Base-by-base conservation (phyloP, 2,888 invertebrate genomes). In the Aethes cnicana region DNA sequence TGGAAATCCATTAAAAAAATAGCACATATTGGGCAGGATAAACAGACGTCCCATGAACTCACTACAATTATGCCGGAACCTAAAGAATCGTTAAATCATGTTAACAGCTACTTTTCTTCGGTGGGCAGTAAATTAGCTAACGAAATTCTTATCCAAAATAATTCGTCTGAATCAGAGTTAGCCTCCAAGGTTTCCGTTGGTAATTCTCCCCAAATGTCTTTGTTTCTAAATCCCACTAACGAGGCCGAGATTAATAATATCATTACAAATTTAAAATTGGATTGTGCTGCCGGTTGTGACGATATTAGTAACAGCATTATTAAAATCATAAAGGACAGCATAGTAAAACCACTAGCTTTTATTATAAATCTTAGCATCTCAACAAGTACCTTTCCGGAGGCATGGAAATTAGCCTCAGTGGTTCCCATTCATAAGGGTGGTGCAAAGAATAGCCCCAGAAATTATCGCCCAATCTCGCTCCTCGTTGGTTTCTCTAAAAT, bases 191-290 rank as follows among this genome's bases (percentile, higher is more conserved):
- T 55, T 1, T 1, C 11, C 0, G 8, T 8, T 7, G 5, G 12
- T 2, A 11, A 12, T 1, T 11, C 39, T 0, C 32, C 23, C 1
- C 2, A 26, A 1, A 8, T 37, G 3, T 61, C 58, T 0, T 49
- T 61, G 6, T 56, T 57, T 17, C 14, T 60, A 28, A 1, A 18
- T 4, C 57, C 60, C 0, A 61, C 56, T 2, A 50, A 57, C 28
- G 17, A 30, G 5, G 1, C 2, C 9, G 55, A 58, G 49, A 33
- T 56, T 1, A 21, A 46, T 0, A 16, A 9, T 1, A 9, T 49
- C 0, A 58, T 61, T 11, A 7, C 17, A 2, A 16, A 11, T 1
- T 16, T 61, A n/a, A 48, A 52, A 55, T n/a, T 3, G n/a, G 25
- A 25, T 25, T 9, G 25, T 9, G 25, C 25, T 7, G 8, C 25